phyloP scores from a whole-genome alignment of 2,113 vertebrate genomes.

The Lutjanus erythropterus region DNA sequence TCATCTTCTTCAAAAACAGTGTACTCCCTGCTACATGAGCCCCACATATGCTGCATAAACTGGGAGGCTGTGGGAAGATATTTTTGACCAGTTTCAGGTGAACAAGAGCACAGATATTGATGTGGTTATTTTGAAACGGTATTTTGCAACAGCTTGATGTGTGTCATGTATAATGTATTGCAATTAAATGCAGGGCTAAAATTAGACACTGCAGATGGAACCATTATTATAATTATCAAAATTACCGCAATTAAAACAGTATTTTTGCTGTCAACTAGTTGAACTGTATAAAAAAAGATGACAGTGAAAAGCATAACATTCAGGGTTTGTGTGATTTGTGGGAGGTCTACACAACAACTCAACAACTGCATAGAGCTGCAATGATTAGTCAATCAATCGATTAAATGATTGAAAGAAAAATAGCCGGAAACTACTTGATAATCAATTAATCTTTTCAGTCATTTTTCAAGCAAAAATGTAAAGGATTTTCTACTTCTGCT shows the following conservation, averaged over 20 bases:
- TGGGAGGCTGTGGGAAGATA: neutral
- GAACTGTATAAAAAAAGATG: neutral
- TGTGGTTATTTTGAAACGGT: neutral
- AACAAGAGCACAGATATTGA: neutral
- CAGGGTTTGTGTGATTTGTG: slow-evolving; percentile 3
- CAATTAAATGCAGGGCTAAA: neutral
- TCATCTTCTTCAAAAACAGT: neutral
- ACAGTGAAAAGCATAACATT: slow-evolving; percentile 1
- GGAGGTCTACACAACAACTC: neutral
- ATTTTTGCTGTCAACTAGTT: neutral
- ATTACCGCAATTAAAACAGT: neutral
- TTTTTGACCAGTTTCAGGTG: neutral
- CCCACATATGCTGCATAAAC: neutral
- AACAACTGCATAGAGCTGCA: no score
- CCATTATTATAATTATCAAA: slow-evolving; percentile 9
- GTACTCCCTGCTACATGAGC: neutral
- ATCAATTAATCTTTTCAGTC: no score
- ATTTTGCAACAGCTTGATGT: neutral
- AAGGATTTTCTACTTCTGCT: no score
- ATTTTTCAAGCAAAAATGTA: no score
- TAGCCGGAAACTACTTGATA: no score
- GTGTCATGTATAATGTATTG: neutral
- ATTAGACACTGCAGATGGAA: neutral
- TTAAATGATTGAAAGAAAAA: no score
- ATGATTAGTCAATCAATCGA: no score